A percentile compares a stretch with the other conserved stretches of the same genome.
These are phyloP conservation scores for Sterrhoptilus dennistouni DNA, from an alignment of 2,113 vertebrate species.

Conservation along the genomic window DNA sequence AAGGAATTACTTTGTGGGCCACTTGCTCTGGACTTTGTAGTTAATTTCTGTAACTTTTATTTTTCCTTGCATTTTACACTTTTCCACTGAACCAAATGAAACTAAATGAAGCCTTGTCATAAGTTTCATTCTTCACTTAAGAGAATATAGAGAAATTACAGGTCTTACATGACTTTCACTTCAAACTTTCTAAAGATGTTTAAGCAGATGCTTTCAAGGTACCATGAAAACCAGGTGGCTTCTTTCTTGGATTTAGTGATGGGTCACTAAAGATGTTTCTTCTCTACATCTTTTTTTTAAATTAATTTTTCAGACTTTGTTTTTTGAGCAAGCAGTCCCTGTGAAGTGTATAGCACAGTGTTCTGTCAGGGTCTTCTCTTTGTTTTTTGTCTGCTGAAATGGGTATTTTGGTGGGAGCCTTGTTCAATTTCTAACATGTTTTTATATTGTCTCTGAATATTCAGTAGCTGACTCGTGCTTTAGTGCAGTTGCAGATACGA, in stretches of 20 bases:
- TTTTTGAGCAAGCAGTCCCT: not conserved
- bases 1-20: not conserved
- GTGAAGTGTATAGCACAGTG: not conserved
- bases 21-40: not conserved
- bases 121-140: not conserved
- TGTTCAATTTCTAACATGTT: not conserved
- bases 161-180: not conserved
- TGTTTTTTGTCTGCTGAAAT: not conserved
- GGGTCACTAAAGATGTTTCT: no score
- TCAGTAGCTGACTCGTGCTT: not conserved
- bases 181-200: not conserved
- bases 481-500: not conserved
- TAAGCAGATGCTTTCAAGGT: not conserved
- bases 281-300: not conserved
- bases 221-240: not conserved
- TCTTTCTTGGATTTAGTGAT: not conserved
- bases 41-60: not conserved
- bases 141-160: not conserved
- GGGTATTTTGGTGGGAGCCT: not conserved
- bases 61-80: not conserved
- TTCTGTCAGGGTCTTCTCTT: not conserved
- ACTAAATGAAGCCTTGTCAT: not conserved
- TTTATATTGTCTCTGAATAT: not conserved
- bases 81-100: not conserved
- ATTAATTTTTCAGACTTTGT: not conserved